Base-by-base conservation (phyloP, 2,888 invertebrate species). In the Epinotia demarniana region DNA sequence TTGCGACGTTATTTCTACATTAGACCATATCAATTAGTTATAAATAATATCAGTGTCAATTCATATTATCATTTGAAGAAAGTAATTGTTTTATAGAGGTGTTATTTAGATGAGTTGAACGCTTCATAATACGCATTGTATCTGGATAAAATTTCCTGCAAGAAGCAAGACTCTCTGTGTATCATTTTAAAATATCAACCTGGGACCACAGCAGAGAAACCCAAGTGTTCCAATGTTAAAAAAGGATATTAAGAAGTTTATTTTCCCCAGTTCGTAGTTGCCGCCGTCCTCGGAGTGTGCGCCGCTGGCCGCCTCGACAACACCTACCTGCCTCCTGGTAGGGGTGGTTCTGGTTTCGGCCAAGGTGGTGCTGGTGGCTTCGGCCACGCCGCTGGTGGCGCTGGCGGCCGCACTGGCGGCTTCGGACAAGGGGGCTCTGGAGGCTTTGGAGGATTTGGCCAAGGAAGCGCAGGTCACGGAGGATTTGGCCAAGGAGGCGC, bases 241-340 rank as follows among this genome's bases (percentile, higher is more conserved):
- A 39, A 39, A 39, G 8, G 8, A 39, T 39, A 13, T 49, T 49
- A 49, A 49, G 5, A 16, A 49, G 16, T 13, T 49, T 16, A 49
- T 49, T 16, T 49, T 53, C 5, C 2, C n/a, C 87, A 94, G 94
- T 87, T 94, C 81, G 83, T 94, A 73, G 89, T 93, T 81, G 93
- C 92, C 81, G 90, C 93, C 72, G 78, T 94, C 75, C 86, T 94
- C 76, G 92, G 93, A 79, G 90, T 87, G 77, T 92, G 93, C 86
- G 85, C 93, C 78, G 93, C 93, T 79, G 93, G 90, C 84, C 92
- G 93, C 71, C 87, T 93, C 63, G 93, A 93, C 81, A 94, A 93
- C 87, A 90, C 92, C 81, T 94, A 94, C 89, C 90, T 94, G 79
- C 94, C 94, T 23, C 94, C 94, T 77, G 90, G 93, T 85, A 92